Conservation (phyloP, 2,888 invertebrate species). For the Lampropteryx suffumata region DNA sequence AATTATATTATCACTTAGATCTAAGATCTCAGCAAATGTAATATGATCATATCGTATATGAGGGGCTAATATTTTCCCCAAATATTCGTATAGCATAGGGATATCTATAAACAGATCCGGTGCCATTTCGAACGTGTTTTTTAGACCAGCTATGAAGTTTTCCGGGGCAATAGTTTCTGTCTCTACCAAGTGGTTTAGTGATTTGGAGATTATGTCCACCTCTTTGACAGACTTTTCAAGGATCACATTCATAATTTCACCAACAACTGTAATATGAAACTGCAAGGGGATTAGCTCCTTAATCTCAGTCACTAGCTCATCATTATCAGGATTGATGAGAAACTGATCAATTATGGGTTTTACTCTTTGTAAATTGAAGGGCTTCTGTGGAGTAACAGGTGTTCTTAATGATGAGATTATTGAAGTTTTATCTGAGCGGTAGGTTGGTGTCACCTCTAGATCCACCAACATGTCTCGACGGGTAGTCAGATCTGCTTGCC, state of each 20-base stretch:
- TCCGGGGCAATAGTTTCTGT: slow-evolving; percentile 72
- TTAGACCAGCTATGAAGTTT: slow-evolving; percentile 82
- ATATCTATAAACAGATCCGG: slow-evolving; percentile 92
- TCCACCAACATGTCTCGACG: slow-evolving; percentile 42
- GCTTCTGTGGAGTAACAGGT: slow-evolving; percentile 50
- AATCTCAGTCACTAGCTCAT: slow-evolving; percentile 55
- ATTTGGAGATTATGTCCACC: slow-evolving; percentile 64
- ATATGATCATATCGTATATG: slow-evolving; percentile 73
- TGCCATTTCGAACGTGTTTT: slow-evolving; percentile 84
- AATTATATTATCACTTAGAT: slow-evolving; percentile 57
- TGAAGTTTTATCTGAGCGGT: slow-evolving; percentile 63
- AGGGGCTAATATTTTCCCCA: slow-evolving; percentile 87
- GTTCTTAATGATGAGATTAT: too few relatives aligned
- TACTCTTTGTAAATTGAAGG: slow-evolving; percentile 53
- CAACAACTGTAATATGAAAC: slow-evolving; percentile 61
- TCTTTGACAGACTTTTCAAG: slow-evolving; percentile 64
- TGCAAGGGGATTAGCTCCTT: slow-evolving; percentile 54
- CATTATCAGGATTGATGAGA: slow-evolving; percentile 57
- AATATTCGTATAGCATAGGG: slow-evolving; percentile 91
- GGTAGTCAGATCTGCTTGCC: slow-evolving; percentile 59
- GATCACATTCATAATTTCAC: slow-evolving; percentile 62
- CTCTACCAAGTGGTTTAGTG: slow-evolving; percentile 68
- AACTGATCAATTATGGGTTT: slow-evolving; percentile 58
- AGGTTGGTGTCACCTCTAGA: slow-evolving; percentile 61
- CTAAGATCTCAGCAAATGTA: slow-evolving; percentile 60